Evolutionary conservation across 23 tunicate genomes (phyloP), one percentile per base, ranked within the genome.

Genomic region (Halocynthia roretzi): DNA sequence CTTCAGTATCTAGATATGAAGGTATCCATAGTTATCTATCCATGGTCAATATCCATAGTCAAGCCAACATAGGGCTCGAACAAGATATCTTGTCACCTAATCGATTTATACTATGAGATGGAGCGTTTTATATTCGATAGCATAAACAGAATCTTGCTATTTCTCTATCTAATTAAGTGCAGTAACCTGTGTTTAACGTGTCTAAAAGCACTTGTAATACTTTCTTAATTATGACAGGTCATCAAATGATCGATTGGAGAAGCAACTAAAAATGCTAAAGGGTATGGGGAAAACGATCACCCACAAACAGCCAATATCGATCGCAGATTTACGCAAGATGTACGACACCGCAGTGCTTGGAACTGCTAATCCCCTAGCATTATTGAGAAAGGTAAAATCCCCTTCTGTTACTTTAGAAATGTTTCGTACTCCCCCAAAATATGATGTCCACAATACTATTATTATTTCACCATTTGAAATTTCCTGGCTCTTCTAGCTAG

Each of bases 231-330:
- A 10, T 77, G 49, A 5, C 19, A 89, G 98, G 54, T 65, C 84
- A 7, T 93, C 98, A 53, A 93, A 93, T 68, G 98, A 93, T 53
- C 68, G 87, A 50, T 68, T 93, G 61, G 98, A 93, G 65, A 71
- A 80, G 67, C 94, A 93, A 61, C 72, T 93, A 67, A 87, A 93
- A 65, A 67, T 83, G n/a, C 78, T 93, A 57, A 83, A 87, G 71
- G 90, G 93, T n/a, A 80, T 83, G 21, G 98, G 98, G 11, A 80
- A 89, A 19, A 93, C 94, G 48, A 87, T 93, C 5, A 85, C 89
- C 8, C 98, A 93, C 73, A 93, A 93, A 67, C 83, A 72, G 54
- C 94, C 98, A 8, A 93, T 93, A 51, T 83, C 94, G 10, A 67
- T 84, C 11, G 70, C 60, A 17, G 94, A 93, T 71, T 19, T 87